Evolutionary conservation across 2,113 vertebrate species (phyloP).

Genomic region (Chaetodon trifascialis): DNA sequence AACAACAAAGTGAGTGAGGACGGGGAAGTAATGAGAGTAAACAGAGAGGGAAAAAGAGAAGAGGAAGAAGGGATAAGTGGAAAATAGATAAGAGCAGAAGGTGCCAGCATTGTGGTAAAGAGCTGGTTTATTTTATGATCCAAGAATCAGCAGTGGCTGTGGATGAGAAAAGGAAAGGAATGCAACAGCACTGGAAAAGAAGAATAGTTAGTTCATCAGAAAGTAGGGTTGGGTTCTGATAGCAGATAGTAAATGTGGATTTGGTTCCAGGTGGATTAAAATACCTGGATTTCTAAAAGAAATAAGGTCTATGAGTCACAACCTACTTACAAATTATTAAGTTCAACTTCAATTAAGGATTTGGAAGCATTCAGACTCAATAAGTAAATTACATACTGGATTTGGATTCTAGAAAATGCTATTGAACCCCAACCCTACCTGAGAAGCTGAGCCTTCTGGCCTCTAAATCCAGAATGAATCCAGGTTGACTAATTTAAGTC

Average conservation of each 20-base stretch:
- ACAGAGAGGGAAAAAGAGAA: conserved; percentile 41
- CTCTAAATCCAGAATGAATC: not conserved
- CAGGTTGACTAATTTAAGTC: not conserved
- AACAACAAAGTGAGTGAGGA: conserved; percentile 46
- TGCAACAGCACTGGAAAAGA: conserved; percentile 60
- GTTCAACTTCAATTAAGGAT: not conserved
- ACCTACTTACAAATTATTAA: not conserved
- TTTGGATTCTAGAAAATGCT: conserved; percentile 2
- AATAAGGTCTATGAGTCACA: not conserved
- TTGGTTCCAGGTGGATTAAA: not conserved
- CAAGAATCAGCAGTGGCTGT: conserved; percentile 49
- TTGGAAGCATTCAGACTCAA: conserved; percentile 5
- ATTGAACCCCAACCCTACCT: conserved; percentile 15
- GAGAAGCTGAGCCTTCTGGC: not conserved
- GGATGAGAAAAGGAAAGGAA: conserved; percentile 45
- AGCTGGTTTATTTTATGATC: conserved; percentile 35
- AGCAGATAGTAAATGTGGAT: conserved; percentile 2
- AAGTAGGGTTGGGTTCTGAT: conserved; percentile 22
- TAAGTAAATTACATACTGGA: not conserved
- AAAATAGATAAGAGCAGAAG: conserved; percentile 42
- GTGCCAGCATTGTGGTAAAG: conserved; percentile 3
- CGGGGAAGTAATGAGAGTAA: conserved; percentile 40
- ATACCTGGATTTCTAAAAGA: not conserved
- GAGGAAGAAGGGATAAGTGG: conserved; percentile 50
- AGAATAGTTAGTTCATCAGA: conserved; percentile 52